Evolutionary conservation across 2,113 vertebrate genomes (phyloP).

Genomic region (Carettochelys insculpta): DNA sequence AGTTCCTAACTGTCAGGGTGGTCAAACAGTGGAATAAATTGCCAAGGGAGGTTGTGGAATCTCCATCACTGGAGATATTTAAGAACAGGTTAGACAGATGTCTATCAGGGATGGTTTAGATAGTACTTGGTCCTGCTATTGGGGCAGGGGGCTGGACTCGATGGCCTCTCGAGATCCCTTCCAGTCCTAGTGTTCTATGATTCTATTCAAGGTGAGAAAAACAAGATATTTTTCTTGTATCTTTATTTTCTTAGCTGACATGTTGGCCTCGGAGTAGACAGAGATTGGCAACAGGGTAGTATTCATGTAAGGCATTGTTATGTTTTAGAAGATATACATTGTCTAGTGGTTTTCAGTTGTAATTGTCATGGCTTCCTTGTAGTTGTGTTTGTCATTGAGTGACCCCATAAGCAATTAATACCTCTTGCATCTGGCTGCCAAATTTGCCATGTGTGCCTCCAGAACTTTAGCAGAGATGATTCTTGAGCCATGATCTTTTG

Average conservation of each 20-base stretch:
- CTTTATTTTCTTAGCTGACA: not conserved
- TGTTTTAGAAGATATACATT: not conserved
- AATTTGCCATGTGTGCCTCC: rapidly evolving
- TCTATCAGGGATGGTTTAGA: too few species aligned
- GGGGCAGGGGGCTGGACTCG: too few species aligned
- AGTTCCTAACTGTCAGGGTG: too few species aligned
- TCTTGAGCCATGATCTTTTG: not conserved
- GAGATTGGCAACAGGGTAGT: not conserved
- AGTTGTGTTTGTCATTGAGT: not conserved
- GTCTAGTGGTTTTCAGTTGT: not conserved
- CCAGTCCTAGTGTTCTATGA: too few species aligned
- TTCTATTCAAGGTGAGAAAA: not conserved
- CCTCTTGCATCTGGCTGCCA: not conserved
- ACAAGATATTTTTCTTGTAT: not conserved
- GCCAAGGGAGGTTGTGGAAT: too few species aligned
- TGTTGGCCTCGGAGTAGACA: not conserved
- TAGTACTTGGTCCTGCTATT: too few species aligned
- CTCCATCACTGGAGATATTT: too few species aligned
- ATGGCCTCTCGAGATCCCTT: too few species aligned
- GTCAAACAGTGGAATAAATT: too few species aligned
- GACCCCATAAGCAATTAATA: not conserved
- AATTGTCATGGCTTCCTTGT: not conserved
- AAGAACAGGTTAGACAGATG: too few species aligned
- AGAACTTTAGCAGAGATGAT: not conserved
- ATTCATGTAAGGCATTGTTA: not conserved